Base-by-base conservation (phyloP, 2,113 vertebrate genomes). In the Sinocyclocheilus anophthalmus region DNA sequence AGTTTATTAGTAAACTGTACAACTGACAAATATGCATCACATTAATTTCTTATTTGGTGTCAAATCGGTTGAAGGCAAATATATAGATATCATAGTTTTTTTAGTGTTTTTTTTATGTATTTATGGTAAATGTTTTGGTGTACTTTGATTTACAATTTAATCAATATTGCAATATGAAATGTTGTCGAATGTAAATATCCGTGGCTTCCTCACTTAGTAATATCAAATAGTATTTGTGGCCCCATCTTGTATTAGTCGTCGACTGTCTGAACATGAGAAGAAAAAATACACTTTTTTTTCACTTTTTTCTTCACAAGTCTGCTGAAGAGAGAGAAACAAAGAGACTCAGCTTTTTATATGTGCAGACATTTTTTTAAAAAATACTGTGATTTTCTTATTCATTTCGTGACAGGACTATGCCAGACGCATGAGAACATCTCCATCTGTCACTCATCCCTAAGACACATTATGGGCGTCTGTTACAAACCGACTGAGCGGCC, bases 251-350 rank as follows among this genome's bases (percentile, higher is more conserved):
- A 33, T 3, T 33, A 0, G 0, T 67, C 42, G 7, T 26, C 5
- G 14, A 53, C 14, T 53, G 13, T 76, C n/a, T 76, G 5, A 76
- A 26, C 45, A 53, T 24, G 4, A 7, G n/a, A 53, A 42, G 42
- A 42, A 42, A 42, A 42, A 9, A 9, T 42, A 9, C 3, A 53
- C 4, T 14, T 39, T 42, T 73, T 73, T 48, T 45, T 76, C 73
- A 7, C 18, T 4, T 0, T 53, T 69, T 69, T 69, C 30, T 33
- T 33, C 1, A 53, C 24, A 53, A 50, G 5, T 50, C 45, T 76
- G 45, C 53, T 53, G 75, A 76, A 76, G 75, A 76, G 5, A 26
- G 45, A 53, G 45, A 76, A 26, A 76, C 20, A 75, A 53, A 30
- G 24, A 45, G 45, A 76, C 5, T 69, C 5, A 53, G 22, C 72